Conservation (phyloP, 2,888 invertebrate species). For the Sphaeridia pumilis region DNA sequence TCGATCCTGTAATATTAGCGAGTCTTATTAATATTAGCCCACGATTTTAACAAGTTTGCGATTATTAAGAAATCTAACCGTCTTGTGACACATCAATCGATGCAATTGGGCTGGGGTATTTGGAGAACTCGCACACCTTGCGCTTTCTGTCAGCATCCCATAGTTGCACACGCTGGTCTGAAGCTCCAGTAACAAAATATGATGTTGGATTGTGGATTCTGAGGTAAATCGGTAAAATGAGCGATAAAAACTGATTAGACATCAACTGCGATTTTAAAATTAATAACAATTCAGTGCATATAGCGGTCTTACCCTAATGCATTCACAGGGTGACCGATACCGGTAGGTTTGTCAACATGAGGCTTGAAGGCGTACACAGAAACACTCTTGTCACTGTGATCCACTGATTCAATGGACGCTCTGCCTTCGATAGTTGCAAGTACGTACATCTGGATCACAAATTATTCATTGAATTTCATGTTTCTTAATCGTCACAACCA, state of each 20-base stretch:
- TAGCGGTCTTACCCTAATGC: conserved; percentile 59
- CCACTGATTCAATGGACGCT: conserved; percentile 77
- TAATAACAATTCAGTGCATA: neutral
- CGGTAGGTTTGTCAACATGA: conserved; percentile 84
- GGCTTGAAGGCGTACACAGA: conserved; percentile 88
- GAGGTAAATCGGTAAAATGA: neutral
- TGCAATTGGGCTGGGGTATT: conserved; percentile 19
- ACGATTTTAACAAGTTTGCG: too few species aligned
- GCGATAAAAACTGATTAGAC: neutral
- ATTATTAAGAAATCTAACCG: conserved; percentile 6
- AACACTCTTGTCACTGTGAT: neutral
- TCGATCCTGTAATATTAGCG: conserved; percentile 6
- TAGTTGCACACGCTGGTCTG: conserved; percentile 19
- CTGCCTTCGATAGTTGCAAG: conserved; percentile 94
- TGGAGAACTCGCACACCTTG: conserved; percentile 2
- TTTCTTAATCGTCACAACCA: neutral
- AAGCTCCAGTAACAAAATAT: conserved; percentile 21
- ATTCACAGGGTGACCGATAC: conserved; percentile 91
- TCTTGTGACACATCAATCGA: conserved; percentile 15
- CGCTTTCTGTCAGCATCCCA: conserved; percentile 22
- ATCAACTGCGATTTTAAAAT: conserved; percentile 1
- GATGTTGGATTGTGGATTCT: conserved; percentile 9
- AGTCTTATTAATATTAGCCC: neutral
- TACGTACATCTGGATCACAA: conserved; percentile 61
- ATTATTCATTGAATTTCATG: neutral